Evolutionary conservation across 2,888 invertebrate species (phyloP), one percentile per base, ranked within the genome.

Genomic region (Pimpla rufipes): DNA sequence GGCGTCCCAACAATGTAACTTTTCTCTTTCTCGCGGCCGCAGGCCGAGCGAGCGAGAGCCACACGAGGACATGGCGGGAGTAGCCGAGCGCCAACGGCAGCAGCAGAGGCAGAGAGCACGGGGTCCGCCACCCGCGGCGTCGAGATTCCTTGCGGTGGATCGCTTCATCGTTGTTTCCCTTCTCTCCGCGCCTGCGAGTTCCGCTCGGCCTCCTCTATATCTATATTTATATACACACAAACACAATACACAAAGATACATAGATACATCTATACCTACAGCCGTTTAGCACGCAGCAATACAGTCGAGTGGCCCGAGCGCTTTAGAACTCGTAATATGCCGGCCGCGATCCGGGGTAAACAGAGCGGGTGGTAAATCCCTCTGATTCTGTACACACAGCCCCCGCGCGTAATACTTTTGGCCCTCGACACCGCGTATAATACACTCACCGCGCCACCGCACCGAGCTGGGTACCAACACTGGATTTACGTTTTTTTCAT

Each of bases 301-400:
- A 50, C 59, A 67, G 50, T 47, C 55, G 47, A 50, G 66, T 29
- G 81, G 77, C 74, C 64, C 11, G 70, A 66, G 80, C 64, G 74
- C 70, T 70, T 74, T 59, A 35, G 40, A 70, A 29, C 70, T 78
- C 64, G n/a, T 47, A 84, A 84, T 73, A 77, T 80, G 76, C 62
- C 74, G 55, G 59, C 68, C 68, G n/a, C n/a, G 85, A 87, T 86
- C 84, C 81, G 82, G 74, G 35, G 85, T 84, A 87, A 87, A 87
- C 87, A 87, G 85, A 84, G 84, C 87, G 86, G 85, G 85, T 85
- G 85, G 85, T 85, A 87, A 86, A 85, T 87, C 86, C 86, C 82
- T 81, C 62, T 82, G 85, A 85, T 85, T 84, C 77, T 84, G n/a
- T n/a, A n/a, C n/a, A 79, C 79, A 81, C 73, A 55, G 35, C 2